Base-by-base conservation (phyloP, 2,797 vertebrate genomes). In the Aotus griseimembra region DNA sequence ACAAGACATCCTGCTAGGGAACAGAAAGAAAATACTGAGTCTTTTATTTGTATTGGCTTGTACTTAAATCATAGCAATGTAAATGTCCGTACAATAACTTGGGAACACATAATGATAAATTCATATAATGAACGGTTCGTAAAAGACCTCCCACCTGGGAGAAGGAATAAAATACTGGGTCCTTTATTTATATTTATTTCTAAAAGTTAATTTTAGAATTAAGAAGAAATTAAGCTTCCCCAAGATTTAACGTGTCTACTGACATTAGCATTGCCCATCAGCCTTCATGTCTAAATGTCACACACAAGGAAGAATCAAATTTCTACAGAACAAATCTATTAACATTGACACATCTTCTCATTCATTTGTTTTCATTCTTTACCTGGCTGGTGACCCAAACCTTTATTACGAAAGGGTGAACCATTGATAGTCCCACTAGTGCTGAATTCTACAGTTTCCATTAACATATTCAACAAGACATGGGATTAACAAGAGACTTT, bases 141-240 rank as follows among this genome's bases (percentile, higher is more conserved):
- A 72, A 36, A 72, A 39, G 77, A 93, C 33, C 67, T 88, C 13
- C 44, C 64, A 67, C 36, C 61, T 72, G 80, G 88, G 4, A 13
- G 19, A 81, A 88, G 41, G 19, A 39, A 94, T 22, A 50, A 94
- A 90, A 93, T 67, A 82, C 6, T 30, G 13, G 14, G 5, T 24
- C 39, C 28, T 72, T 88, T 83, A 75, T 88, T 96, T 80, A 41
- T 44, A 70, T 58, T 97, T 73, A 84, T 84, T 76, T 94, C 92
- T 72, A 46, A 82, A 46, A n/a, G 19, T 41, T n/a, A 88, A 89
- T 17, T 55, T 55, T 55, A 55, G 20, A 22, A 55, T 55, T 55
- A 55, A 55, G 67, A 86, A 73, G 0, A 94, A 90, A 85, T 85
- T 93, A 58, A 79, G 2, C 4, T 94, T 36, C 81, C 12, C 26